Conservation (phyloP, 2,888 invertebrate species). For the Gryllus longicercus region DNA sequence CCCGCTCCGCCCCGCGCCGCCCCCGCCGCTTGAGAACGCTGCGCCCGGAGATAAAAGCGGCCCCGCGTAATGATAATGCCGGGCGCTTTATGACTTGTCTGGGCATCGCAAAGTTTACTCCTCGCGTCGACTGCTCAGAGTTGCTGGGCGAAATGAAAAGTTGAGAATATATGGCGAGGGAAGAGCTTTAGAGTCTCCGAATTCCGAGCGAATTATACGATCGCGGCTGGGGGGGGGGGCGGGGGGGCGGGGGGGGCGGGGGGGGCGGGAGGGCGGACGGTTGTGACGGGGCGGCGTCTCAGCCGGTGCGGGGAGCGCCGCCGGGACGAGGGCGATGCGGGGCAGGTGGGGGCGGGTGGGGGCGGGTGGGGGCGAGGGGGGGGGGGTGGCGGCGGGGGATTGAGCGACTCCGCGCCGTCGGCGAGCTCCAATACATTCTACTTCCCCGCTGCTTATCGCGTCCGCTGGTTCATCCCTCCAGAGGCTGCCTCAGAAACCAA, state of each 20-base stretch:
- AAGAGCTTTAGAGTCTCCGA: not conserved
- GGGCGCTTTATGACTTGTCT: slow-evolving; percentile 5
- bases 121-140: not conserved
- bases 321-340: not conserved
- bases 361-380: not conserved
- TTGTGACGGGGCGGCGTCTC: not conserved
- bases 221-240: not conserved
- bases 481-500: too few relatives aligned
- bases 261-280: not conserved
- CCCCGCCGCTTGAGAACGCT: not conserved
- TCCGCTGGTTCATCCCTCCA: too few relatives aligned
- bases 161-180: not conserved
- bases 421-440: too few relatives aligned
- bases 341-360: not conserved
- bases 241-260: not conserved
- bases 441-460: too few relatives aligned
- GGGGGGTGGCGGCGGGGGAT: not conserved
- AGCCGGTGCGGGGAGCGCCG: not conserved
- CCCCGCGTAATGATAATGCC: not conserved
- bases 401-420: not conserved
- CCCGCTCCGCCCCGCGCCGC: not conserved
- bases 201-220: slow-evolving; percentile 11
- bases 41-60: slow-evolving; percentile 7
- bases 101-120: slow-evolving; percentile 17
- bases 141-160: not conserved